Evolutionary conservation across 2,797 vertebrate genomes (phyloP).

Genomic region (Cyprinodon diabolis): DNA sequence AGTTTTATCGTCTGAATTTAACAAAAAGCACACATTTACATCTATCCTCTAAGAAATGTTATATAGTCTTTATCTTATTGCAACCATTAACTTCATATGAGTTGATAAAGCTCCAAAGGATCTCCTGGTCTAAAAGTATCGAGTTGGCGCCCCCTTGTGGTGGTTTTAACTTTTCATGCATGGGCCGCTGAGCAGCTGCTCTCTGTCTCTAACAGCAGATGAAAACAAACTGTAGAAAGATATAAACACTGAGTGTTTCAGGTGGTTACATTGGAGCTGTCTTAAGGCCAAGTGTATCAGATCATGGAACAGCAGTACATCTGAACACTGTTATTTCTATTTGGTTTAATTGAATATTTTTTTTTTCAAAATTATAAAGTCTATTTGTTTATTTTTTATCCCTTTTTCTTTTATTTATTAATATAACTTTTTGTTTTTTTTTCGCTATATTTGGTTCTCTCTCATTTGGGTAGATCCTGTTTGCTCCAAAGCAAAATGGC

Average conservation of each 20-base stretch:
- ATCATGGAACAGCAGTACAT: background rate
- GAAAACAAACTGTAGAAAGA: background rate
- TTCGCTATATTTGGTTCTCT: background rate
- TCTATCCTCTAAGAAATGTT: background rate
- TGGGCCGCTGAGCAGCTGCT: background rate
- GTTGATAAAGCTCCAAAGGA: background rate
- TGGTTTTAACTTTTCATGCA: constrained; percentile 41
- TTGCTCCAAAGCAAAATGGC: constrained; percentile 4
- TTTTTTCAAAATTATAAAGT: background rate
- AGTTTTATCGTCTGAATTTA: background rate
- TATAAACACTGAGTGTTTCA: background rate
- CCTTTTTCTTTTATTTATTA: background rate
- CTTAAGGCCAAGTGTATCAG: background rate
- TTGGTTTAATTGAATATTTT: background rate
- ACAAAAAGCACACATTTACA: background rate
- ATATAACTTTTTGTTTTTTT: background rate
- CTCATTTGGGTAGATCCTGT: no score
- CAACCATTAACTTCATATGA: background rate
- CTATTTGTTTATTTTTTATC: background rate
- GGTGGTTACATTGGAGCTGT: background rate
- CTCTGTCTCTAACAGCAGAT: background rate
- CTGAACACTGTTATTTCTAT: background rate
- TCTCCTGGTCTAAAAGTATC: constrained; percentile 8
- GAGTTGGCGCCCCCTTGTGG: constrained; percentile 68
- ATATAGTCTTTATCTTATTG: background rate